phyloP scores from a whole-genome alignment of 2,888 invertebrate genomes.

The Drosophila atroscutellata region DNA sequence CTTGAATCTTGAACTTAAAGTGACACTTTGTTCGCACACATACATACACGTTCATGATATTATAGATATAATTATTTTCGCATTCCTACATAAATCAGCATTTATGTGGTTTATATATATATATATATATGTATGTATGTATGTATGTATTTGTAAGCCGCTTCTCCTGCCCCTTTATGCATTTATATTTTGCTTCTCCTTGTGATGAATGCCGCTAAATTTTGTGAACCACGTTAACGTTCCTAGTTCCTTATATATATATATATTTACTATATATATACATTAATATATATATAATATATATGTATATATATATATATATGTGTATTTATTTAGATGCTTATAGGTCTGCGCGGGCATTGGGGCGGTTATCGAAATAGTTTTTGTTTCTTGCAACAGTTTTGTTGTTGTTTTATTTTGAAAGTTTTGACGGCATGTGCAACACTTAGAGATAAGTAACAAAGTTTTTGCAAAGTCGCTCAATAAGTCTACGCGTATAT shows the following conservation, averaged over 20 bases:
- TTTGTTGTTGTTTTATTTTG: slow-evolving; percentile 27
- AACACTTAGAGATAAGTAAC: slow-evolving; percentile 78
- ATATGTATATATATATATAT: not conserved
- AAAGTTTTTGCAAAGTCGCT: slow-evolving; percentile 58
- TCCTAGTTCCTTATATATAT: slow-evolving; percentile 22
- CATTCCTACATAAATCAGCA: slow-evolving; percentile 52
- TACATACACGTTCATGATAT: slow-evolving; percentile 38
- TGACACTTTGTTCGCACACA: slow-evolving; percentile 45
- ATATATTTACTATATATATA: slow-evolving; percentile 14
- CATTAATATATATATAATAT: slow-evolving; percentile 7
- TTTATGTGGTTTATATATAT: slow-evolving; percentile 27
- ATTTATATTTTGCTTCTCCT: slow-evolving; percentile 14
- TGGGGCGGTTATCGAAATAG: slow-evolving; percentile 26
- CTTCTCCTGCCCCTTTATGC: slow-evolving; percentile 24
- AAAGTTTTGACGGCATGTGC: slow-evolving; percentile 72
- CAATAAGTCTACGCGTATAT: slow-evolving; percentile 41
- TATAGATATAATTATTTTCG: slow-evolving; percentile 20
- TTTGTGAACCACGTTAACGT: slow-evolving; percentile 32
- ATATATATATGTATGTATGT: slow-evolving; percentile 5
- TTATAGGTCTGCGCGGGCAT: slow-evolving; percentile 28
- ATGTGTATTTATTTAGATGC: slow-evolving; percentile 21
- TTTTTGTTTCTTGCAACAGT: slow-evolving; percentile 48
- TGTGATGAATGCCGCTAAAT: slow-evolving; percentile 46
- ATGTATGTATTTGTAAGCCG: slow-evolving; percentile 34
- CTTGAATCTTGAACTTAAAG: slow-evolving; percentile 31